These are phyloP conservation scores for Spizella passerina DNA, from an alignment of 2,797 vertebrate genomes.

Conservation along the genomic window DNA sequence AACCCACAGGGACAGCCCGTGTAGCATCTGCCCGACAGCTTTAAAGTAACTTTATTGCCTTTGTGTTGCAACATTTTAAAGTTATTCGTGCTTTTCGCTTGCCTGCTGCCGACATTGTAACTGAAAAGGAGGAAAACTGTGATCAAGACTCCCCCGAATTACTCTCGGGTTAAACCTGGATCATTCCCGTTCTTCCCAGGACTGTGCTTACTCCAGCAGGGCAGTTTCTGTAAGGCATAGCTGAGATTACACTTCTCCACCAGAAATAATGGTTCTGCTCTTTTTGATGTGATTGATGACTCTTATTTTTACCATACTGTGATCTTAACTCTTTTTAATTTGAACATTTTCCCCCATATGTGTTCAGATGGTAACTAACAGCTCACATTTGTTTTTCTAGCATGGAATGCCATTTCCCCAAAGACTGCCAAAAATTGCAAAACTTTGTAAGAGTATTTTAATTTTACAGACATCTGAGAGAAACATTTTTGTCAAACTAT, in stretches of 20 bases:
- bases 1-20: too few relatives aligned
- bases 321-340: conserved; percentile 25
- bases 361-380: background rate
- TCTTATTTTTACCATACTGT: conserved; percentile 49
- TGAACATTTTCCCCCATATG: background rate
- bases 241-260: background rate
- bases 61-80: background rate
- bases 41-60: background rate
- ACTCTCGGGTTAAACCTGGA: background rate
- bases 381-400: conserved; percentile 25
- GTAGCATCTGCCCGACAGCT: background rate
- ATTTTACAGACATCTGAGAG: conserved; percentile 16
- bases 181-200: fast-evolving
- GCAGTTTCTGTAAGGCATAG: background rate
- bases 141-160: fast-evolving
- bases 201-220: background rate
- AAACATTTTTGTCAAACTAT: conserved; percentile 45
- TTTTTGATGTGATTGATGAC: background rate
- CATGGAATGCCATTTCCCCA: conserved; percentile 4
- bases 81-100: background rate
- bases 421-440: conserved; percentile 42
- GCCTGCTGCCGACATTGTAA: background rate
- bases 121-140: background rate
- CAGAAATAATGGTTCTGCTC: background rate
- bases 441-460: conserved; percentile 27